A percentile compares a stretch with the other conserved stretches of the same genome.
Conservation (phyloP, 1,140 invertebrate genomes). For the Venturia canescens region DNA sequence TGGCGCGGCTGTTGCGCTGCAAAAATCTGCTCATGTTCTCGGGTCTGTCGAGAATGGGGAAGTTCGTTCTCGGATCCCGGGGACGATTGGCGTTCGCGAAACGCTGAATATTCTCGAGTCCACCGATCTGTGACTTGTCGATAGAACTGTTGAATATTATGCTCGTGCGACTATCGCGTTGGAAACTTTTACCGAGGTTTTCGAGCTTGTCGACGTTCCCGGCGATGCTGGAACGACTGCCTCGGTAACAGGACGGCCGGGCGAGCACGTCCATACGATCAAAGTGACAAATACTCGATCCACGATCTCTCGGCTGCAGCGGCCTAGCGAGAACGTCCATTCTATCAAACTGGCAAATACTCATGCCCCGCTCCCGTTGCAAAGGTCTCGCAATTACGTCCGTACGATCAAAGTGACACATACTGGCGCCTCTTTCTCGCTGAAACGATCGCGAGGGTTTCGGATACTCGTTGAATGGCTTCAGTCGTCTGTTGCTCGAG, state of each 20-base stretch:
- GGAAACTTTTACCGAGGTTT: conserved; percentile 47
- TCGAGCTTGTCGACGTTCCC: conserved; percentile 64
- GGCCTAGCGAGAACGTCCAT: conserved; percentile 57
- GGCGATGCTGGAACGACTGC: conserved; percentile 60
- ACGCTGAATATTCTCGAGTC: conserved; percentile 22
- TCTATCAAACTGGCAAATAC: conserved; percentile 69
- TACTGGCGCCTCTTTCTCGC: conserved; percentile 55
- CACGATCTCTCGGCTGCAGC: conserved; percentile 62
- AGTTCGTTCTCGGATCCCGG: conserved; percentile 16
- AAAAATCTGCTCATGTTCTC: conserved; percentile 42
- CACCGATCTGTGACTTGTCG: conserved; percentile 24
- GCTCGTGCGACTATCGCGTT: conserved; percentile 48
- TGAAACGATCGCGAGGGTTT: conserved; percentile 50
- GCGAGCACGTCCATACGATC: conserved; percentile 66
- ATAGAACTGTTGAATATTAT: conserved; percentile 29
- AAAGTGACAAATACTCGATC: conserved; percentile 67
- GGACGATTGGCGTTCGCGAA: not conserved
- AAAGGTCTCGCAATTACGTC: conserved; percentile 52
- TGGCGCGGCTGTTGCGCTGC: conserved; percentile 42
- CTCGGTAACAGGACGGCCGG: conserved; percentile 57
- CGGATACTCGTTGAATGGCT: conserved; percentile 47
- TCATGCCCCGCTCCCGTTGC: conserved; percentile 67
- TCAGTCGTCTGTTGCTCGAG: conserved; percentile 51
- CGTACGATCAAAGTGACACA: conserved; percentile 58
- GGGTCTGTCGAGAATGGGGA: conserved; percentile 14